Percentiles rank a stretch among this genome's conserved stretches.
These are phyloP conservation scores for Patagioenas fasciata DNA, from an alignment of 2,113 vertebrate species.

Conservation along the genomic window DNA sequence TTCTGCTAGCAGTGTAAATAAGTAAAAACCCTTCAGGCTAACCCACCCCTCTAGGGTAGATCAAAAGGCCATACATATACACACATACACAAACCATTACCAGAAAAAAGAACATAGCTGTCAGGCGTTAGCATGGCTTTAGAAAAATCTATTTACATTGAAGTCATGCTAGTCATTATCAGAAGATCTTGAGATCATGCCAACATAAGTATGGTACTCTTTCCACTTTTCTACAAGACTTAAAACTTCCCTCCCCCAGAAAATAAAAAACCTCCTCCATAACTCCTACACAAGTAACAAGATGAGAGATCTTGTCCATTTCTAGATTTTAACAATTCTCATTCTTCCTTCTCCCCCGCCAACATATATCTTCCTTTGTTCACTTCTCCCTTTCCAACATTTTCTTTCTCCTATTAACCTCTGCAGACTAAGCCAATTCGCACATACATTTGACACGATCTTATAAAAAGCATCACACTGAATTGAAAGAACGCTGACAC, in stretches of 20 bases:
- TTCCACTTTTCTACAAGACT: neutral
- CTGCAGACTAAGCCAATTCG: neutral
- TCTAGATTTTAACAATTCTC: neutral
- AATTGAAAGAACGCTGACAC: neutral
- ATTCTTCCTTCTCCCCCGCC: neutral
- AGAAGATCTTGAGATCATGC: neutral
- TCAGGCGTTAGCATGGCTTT: neutral
- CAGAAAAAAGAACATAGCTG: neutral
- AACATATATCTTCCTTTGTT: neutral
- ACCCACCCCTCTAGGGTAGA: neutral
- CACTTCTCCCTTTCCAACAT: neutral
- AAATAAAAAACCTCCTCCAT: neutral
- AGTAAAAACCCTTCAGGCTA: neutral
- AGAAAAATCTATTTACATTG: neutral
- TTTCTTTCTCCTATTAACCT: neutral
- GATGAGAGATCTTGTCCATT: neutral
- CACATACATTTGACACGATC: neutral
- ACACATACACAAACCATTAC: neutral
- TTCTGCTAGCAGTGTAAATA: neutral
- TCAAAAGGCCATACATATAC: neutral
- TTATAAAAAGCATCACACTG: neutral
- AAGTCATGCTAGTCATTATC: neutral
- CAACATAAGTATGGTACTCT: neutral
- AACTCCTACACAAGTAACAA: neutral
- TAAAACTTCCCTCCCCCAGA: accelerated